These are phyloP conservation scores for Gobius niger DNA, from an alignment of 2,113 vertebrate genomes.

Conservation along the genomic window DNA sequence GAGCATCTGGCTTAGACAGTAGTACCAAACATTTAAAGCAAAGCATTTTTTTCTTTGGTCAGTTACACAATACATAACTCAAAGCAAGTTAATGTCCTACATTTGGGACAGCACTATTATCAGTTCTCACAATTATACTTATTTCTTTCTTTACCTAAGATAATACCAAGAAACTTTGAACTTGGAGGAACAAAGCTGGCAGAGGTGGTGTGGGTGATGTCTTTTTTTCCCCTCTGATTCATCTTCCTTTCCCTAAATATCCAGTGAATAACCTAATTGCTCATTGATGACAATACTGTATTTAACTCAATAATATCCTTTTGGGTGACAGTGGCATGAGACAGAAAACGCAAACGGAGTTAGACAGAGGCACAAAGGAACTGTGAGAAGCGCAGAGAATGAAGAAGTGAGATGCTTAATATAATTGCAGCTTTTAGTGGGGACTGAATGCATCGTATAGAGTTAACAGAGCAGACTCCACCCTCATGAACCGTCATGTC, in stretches of 20 bases:
- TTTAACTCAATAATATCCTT: conserved; percentile 93
- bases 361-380: conserved; percentile 41
- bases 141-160: background rate
- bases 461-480: conserved; percentile 53
- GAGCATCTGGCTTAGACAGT: too few relatives aligned
- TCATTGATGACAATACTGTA: conserved; percentile 84
- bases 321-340: conserved; percentile 83
- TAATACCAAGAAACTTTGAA: conserved; percentile 13
- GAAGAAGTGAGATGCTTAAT: conserved; percentile 73
- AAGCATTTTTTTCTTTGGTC: too few relatives aligned
- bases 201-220: conserved; percentile 10
- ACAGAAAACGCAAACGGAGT: conserved; percentile 78
- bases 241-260: conserved; percentile 68
- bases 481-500: conserved; percentile 61
- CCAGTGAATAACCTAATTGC: conserved; percentile 95
- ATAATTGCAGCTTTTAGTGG: conserved; percentile 93
- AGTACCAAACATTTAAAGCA: too few relatives aligned
- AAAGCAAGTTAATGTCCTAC: background rate
- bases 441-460: conserved; percentile 87
- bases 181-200: conserved; percentile 32
- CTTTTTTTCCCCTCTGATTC: conserved; percentile 13
- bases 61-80: too few relatives aligned
- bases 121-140: background rate
- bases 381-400: conserved; percentile 48
- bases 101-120: background rate